Evolutionary conservation across 2,888 invertebrate species (phyloP).

Genomic region (Dorcus hopei): DNA sequence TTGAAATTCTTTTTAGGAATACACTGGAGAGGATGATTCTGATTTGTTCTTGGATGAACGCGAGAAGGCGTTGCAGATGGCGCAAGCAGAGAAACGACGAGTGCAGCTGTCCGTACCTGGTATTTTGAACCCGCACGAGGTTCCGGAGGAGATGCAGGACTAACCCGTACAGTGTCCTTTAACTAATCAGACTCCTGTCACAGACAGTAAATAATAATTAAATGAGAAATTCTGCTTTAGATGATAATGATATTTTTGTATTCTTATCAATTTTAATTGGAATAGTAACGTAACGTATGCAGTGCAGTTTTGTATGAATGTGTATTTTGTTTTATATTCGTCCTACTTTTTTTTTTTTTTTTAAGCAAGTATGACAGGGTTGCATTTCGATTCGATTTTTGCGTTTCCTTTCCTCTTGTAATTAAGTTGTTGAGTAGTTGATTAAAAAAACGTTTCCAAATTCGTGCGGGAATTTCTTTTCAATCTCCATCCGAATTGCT

Average conservation of each 20-base stretch:
- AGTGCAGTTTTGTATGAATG: constrained; percentile 36
- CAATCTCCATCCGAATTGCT: background rate
- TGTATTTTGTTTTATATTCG: constrained; percentile 39
- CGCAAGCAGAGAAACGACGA: constrained; percentile 91
- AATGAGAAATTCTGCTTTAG: constrained; percentile 20
- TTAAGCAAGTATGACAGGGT: constrained; percentile 6
- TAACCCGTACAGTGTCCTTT: constrained; percentile 43
- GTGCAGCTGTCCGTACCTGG: constrained; percentile 94
- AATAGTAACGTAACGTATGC: constrained; percentile 24
- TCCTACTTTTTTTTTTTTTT: constrained; percentile 7
- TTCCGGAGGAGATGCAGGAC: constrained; percentile 96
- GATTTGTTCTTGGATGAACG: constrained; percentile 97
- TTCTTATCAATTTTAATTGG: constrained; percentile 21
- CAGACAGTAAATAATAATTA: constrained; percentile 16
- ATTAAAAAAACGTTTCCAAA: constrained; percentile 10
- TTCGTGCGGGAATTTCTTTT: constrained; percentile 2
- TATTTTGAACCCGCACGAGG: constrained; percentile 92
- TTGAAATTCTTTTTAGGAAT: constrained; percentile 66
- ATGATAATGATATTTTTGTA: constrained; percentile 24
- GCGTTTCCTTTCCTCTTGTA: constrained; percentile 11
- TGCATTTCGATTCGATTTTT: constrained; percentile 6
- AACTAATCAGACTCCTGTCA: constrained; percentile 7
- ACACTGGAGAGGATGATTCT: constrained; percentile 96
- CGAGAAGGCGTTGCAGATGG: constrained; percentile 80
- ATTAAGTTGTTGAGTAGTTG: constrained; percentile 5